Base-by-base conservation (phyloP, 2,797 vertebrate genomes). In the Pterois miles region DNA sequence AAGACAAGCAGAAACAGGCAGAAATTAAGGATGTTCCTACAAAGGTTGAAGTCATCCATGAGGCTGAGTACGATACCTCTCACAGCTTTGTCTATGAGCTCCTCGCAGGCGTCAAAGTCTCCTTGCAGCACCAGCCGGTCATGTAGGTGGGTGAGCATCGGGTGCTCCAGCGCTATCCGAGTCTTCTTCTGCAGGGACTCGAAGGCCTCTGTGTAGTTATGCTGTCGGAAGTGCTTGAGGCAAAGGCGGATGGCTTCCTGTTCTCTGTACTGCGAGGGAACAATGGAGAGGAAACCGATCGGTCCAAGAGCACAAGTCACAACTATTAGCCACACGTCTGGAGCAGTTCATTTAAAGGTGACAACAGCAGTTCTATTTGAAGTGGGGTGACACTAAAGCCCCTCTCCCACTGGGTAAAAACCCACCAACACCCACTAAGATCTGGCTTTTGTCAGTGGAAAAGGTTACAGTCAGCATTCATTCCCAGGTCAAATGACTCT, bases 201-300 rank as follows among this genome's bases (percentile, higher is more conserved):
- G 14, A 99, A 99, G 80, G 98, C 98, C 82, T 99, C 98, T 0
- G 98, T 99, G 95, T 99, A 99, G 96, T 99, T 99, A 93, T 99
- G 98, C 86, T 99, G 98, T 73, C 98, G 95, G 82, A 99, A 99
- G 93, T 99, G 98, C 92, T 99, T 99, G 76, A 99, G 95, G 93
- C 98, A 99, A 88, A 99, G 97, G 73, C 98, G 98, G 94, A 99
- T 99, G 89, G 98, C 98, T 96, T 99, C 98, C 95, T 99, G 98
- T 96, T 99, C 98, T 93, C 98, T 96, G 96, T 99, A 99, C 98
- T 99, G 95, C 87, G 87, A 93, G 22, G 25, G 64, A n/a, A 89
- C 1, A 16, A 50, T 2, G 46, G 5, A 76, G n/a, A 68, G 9
- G 20, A 10, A 36, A 18, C 8, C 18, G 31, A 66, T 58, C 29